phyloP scores from a whole-genome alignment of 2,113 vertebrate genomes.

The Tor tambroides region DNA sequence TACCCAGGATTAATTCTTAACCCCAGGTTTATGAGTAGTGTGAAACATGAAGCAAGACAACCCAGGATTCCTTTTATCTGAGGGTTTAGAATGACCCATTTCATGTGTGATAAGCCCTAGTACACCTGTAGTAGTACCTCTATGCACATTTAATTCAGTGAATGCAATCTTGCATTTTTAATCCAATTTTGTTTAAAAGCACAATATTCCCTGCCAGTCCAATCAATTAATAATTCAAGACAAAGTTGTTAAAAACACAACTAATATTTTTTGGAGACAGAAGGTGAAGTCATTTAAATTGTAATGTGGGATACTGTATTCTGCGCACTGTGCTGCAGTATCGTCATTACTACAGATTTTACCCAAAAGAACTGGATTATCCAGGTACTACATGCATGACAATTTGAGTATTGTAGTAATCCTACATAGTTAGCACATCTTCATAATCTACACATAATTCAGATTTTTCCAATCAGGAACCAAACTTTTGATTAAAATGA shows the following conservation, averaged over 20 bases:
- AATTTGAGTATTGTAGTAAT: not conserved
- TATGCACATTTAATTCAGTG: not conserved
- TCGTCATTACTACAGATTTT: not conserved
- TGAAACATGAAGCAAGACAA: not conserved
- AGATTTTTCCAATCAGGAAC: not conserved
- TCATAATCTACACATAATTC: conserved; percentile 18
- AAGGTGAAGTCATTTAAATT: not conserved
- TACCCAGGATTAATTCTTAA: not conserved
- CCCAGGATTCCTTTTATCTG: not conserved
- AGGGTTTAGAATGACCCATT: not conserved
- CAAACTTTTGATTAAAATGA: not conserved
- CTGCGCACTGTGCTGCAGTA: not conserved
- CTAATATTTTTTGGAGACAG: not conserved
- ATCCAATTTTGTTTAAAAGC: not conserved
- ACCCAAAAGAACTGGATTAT: not conserved
- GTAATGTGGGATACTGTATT: not conserved
- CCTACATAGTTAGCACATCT: conserved; percentile 19
- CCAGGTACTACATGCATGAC: not conserved
- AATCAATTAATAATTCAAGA: not conserved
- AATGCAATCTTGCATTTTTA: not conserved
- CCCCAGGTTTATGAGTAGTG: not conserved
- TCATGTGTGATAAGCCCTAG: not conserved
- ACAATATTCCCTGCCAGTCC: not conserved
- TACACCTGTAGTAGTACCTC: not conserved
- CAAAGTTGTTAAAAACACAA: not conserved